These are phyloP conservation scores for Natator depressus DNA, from an alignment of 2,113 vertebrate species.

Conservation along the genomic window DNA sequence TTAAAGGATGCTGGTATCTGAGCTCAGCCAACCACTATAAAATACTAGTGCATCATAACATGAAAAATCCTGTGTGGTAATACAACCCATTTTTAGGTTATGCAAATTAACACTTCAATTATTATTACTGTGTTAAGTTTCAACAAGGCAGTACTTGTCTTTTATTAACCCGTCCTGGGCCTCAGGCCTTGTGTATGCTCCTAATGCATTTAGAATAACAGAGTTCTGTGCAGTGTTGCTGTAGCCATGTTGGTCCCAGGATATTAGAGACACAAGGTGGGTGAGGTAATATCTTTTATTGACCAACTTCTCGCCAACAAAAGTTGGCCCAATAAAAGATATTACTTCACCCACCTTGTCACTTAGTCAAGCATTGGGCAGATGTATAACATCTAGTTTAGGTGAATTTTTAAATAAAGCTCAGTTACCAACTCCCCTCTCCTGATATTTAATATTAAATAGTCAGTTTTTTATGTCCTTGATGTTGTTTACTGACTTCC, in stretches of 20 bases:
- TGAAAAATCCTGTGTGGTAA: conserved; percentile 41
- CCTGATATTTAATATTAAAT: neutral
- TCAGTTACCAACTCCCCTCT: neutral
- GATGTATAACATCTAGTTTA: neutral
- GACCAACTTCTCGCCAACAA: neutral
- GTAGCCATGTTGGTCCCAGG: neutral
- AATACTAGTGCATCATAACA: conserved; percentile 10
- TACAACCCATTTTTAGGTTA: conserved; percentile 3
- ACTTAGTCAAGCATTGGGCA: neutral
- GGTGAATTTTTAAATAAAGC: neutral
- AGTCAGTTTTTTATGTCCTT: neutral
- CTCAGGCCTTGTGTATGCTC: neutral
- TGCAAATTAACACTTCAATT: neutral
- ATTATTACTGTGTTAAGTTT: neutral
- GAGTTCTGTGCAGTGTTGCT: neutral
- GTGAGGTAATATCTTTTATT: neutral
- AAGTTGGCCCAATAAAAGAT: neutral
- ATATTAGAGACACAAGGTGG: neutral
- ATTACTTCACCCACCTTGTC: neutral
- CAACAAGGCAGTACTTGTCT: conserved; percentile 50
- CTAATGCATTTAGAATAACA: neutral
- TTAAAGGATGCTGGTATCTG: conserved; percentile 70
- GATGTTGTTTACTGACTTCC: neutral
- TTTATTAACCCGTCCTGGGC: conserved; percentile 15
- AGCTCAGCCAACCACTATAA: conserved; percentile 42